phyloP scores from a whole-genome alignment of 1,140 invertebrate genomes.

The Penaeus chinensis region DNA sequence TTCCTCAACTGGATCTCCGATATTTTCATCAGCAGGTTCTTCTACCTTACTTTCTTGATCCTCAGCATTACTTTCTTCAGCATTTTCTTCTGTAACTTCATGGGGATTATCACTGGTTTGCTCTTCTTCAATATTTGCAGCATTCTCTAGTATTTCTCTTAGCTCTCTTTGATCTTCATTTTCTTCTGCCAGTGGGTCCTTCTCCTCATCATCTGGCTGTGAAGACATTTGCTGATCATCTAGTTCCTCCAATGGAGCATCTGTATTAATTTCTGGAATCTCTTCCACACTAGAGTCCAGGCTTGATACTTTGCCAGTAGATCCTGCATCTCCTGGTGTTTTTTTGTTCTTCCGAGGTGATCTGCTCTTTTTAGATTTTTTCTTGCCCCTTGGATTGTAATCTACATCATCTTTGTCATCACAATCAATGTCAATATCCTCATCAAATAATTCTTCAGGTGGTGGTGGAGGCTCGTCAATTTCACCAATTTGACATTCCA shows the following conservation, averaged over 20 bases:
- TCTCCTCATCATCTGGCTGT: slow-evolving; percentile 38
- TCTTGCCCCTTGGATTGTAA: slow-evolving; percentile 48
- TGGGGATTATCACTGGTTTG: slow-evolving; percentile 11
- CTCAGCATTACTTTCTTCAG: neutral
- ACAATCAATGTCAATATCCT: slow-evolving; percentile 57
- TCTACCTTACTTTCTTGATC: neutral
- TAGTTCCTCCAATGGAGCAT: slow-evolving; percentile 49
- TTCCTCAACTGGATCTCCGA: neutral
- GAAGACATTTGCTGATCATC: slow-evolving; percentile 40
- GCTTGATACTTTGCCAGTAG: slow-evolving; percentile 21
- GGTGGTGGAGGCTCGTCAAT: slow-evolving; percentile 51
- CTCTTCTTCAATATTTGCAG: slow-evolving; percentile 39
- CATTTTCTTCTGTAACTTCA: slow-evolving; percentile 1
- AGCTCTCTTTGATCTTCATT: slow-evolving; percentile 34
- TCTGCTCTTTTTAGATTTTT: slow-evolving; percentile 40
- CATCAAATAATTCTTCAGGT: slow-evolving; percentile 51
- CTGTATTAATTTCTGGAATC: slow-evolving; percentile 42
- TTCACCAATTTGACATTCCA: slow-evolving; percentile 63
- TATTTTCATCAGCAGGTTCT: neutral
- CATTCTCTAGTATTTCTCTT: slow-evolving; percentile 38
- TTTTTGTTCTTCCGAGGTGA: slow-evolving; percentile 40
- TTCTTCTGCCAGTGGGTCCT: slow-evolving; percentile 35
- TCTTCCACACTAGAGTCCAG: slow-evolving; percentile 43
- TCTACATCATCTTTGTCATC: slow-evolving; percentile 59
- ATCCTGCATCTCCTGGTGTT: slow-evolving; percentile 16